Evolutionary conservation across 1,140 invertebrate genomes (phyloP), one percentile per base, ranked within the genome.

Genomic region (Brachionus manjavacas): DNA sequence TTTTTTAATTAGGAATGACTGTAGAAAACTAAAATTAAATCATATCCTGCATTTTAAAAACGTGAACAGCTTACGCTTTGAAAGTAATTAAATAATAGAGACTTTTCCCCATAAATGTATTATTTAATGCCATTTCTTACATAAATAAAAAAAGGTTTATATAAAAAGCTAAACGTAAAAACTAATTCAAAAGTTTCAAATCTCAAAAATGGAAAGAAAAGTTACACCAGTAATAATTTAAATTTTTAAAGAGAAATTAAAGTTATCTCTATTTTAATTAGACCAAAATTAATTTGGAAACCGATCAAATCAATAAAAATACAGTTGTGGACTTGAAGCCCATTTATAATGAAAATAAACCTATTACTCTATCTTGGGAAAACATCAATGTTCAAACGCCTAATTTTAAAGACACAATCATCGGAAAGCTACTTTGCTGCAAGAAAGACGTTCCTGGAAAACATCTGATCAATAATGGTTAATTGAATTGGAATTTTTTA

Each of bases 371-470:
- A 14, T 64, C 79, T 39, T 81, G 79, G 79, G 79, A 81, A 12
- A 81, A 81, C 41, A 81, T 81, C 1, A 81, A 81, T 43, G 79
- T 81, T 1, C 31, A 64, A 28, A 81, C 79, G 9, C 79, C 79
- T 8, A 43, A 55, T 12, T 81, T 55, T 25, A 81, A 81, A 68
- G 79, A 81, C 28, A 68, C 23, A 12, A 12, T 81, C 7, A 35
- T 64, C 8, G 79, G 79, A 64, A 81, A 81, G 20, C 8, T 81
- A 3, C 25, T 81, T 41, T 81, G 55, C 35, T 81, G 79, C 28
- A 81, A 81, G 46, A 81, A 81, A 81, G 79, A 81, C 55, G 23
- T 81, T 12, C 52, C 79, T 23, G 52, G 52, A 4, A 81, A 81
- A 25, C 79, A 81, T n/a, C 55, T 81, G 0, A 35, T 81, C 20